Base-by-base conservation (phyloP, 2,888 invertebrate species). In the Neoascia interrupta region DNA sequence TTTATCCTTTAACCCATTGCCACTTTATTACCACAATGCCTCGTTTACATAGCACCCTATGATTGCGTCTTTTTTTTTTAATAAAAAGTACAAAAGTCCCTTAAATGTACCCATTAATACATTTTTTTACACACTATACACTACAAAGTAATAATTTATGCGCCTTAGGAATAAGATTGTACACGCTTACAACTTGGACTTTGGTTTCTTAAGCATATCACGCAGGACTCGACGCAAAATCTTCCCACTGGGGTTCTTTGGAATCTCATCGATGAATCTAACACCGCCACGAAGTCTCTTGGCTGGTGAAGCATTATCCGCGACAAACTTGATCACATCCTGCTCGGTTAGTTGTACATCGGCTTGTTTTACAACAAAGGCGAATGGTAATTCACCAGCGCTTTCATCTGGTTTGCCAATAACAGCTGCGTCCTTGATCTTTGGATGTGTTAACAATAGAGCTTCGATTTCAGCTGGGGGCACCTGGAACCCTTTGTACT, bases 401-500 rank as follows among this genome's bases (percentile, higher is more conserved):
- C 85, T 85, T 84, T 93, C 93, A 86, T 96, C 91, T 0, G 94
- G 93, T 53, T 92, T 86, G 11, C 96, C 97, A 84, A 96, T 91
- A 28, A 97, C 97, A 28, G 94, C 96, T 15, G 92, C 94, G 85
- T 97, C 96, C 61, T 91, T 91, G 51, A 97, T 92, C 58, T 91
- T 91, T 0, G 91, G 90, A 89, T 95, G 92, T 31, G 92, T 92
- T 54, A 96, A 88, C 34, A 97, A 87, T 49, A 97, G 84, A 11
- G 93, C 93, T 88, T 97, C 97, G 34, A 97, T 88, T 89, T 97
- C 97, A 0, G 96, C 96, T 1, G 97, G 97, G 0, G 96, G 94
- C 83, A 95, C 94, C 91, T 95, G 93, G 84, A 92, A 94, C 37
- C 94, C 96, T 87, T 97, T 96, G 85, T 95, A 96, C 87, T 97